Conservation (phyloP, 2,797 vertebrate genomes). For the Epinephelus awoara region DNA sequence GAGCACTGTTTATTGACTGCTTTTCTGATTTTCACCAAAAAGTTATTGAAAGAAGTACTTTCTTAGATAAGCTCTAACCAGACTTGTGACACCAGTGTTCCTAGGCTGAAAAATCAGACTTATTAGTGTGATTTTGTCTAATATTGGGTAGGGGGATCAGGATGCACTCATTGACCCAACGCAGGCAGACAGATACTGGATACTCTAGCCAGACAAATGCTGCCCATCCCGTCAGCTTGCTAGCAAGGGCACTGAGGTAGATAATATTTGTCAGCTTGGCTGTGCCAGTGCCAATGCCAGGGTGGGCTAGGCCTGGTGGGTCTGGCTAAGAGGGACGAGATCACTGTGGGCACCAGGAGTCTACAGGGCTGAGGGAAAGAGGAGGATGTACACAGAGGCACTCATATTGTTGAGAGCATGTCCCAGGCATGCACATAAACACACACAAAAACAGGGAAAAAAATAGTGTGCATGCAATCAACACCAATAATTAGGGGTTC, state of each 20-base stretch:
- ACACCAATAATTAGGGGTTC: not conserved
- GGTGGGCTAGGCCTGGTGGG: conserved; percentile 68
- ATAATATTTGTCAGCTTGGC: conserved; percentile 79
- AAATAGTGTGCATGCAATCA: not conserved
- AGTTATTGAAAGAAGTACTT: not conserved
- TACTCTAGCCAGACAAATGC: conserved; percentile 72
- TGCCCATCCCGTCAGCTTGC: conserved; percentile 80
- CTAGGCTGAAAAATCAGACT: not conserved
- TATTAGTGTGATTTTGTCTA: not conserved
- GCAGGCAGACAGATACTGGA: conserved; percentile 47
- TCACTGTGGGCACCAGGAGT: conserved; percentile 54
- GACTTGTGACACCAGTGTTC: not conserved
- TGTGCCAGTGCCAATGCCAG: conserved; percentile 66
- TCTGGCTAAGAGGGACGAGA: conserved; percentile 62
- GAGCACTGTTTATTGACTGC: conserved; percentile 7
- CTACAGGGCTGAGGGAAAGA: conserved; percentile 27
- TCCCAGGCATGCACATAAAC: not conserved
- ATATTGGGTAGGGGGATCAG: not conserved
- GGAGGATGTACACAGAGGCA: conserved; percentile 11
- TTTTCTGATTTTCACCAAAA: conserved; percentile 14
- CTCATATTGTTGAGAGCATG: conserved; percentile 10
- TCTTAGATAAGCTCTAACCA: not conserved
- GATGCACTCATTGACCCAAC: conserved; percentile 63
- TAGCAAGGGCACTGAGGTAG: conserved; percentile 81
- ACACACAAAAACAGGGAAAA: not conserved